These are phyloP conservation scores for Diglossa cyanea DNA, from an alignment of 2,797 vertebrate genomes.

Conservation along the genomic window DNA sequence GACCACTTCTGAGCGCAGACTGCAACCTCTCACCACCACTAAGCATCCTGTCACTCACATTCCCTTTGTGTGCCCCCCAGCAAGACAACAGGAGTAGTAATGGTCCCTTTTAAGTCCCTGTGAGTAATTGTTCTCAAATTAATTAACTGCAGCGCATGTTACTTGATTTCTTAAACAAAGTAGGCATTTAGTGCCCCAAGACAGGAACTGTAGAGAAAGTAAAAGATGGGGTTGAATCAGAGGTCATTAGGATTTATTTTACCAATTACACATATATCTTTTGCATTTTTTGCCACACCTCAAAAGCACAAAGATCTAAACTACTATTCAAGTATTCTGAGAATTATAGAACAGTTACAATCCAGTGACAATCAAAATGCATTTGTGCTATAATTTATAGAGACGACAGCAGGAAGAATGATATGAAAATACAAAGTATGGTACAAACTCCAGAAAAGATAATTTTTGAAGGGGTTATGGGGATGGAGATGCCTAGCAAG, in stretches of 20 bases:
- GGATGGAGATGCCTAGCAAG: background rate
- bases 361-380: background rate
- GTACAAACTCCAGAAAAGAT: background rate
- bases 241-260: background rate
- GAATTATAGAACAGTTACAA: background rate
- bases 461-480: fast-evolving
- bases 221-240: background rate
- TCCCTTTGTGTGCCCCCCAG: background rate
- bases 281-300: background rate
- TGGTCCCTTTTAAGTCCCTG: background rate
- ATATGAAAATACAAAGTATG: background rate
- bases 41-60: background rate
- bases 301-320: background rate
- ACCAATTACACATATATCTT: background rate
- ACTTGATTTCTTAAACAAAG: slow-evolving; percentile 19
- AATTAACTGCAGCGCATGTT: slow-evolving; percentile 12
- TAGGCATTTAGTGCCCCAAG: background rate
- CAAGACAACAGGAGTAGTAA: background rate
- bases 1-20: fast-evolving
- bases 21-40: background rate
- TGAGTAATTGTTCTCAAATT: slow-evolving; percentile 15
- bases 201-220: background rate
- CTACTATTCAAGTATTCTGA: background rate
- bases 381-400: background rate
- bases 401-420: background rate